These are phyloP conservation scores for Triplophysa rosa DNA, from an alignment of 2,113 vertebrate species.

Conservation along the genomic window DNA sequence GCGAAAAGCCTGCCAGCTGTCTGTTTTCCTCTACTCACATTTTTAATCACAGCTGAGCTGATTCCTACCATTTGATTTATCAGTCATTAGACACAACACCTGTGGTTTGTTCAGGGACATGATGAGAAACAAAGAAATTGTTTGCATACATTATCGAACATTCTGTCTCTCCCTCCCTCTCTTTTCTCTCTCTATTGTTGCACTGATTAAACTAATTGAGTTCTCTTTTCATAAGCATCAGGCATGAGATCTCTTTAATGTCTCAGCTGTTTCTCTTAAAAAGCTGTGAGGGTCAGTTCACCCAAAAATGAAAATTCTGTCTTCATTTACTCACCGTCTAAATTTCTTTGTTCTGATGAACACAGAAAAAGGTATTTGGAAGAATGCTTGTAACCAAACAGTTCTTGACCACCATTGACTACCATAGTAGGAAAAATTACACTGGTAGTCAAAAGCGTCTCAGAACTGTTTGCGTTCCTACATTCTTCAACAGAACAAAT, in stretches of 20 bases:
- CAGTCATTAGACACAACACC: constrained; percentile 25
- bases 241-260: neutral
- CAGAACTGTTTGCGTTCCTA: too few relatives aligned
- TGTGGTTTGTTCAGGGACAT: constrained; percentile 10
- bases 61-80: constrained; percentile 38
- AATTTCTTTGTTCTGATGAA: too few relatives aligned
- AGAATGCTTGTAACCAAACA: too few relatives aligned
- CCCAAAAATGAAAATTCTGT: too few relatives aligned
- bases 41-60: constrained; percentile 34
- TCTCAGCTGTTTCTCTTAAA: neutral
- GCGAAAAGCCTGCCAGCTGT: constrained; percentile 48
- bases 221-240: neutral
- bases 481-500: neutral
- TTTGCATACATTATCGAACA: constrained; percentile 25
- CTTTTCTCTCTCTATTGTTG: constrained; percentile 1
- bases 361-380: too few relatives aligned
- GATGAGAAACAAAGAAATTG: constrained; percentile 20
- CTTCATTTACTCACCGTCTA: too few relatives aligned
- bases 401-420: too few relatives aligned
- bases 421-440: too few relatives aligned
- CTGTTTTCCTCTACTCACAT: constrained; percentile 10
- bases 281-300: too few relatives aligned
- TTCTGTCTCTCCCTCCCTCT: neutral
- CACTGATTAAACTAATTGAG: constrained; percentile 3
- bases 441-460: too few relatives aligned